These are phyloP conservation scores for Dendroctonus valens DNA, from an alignment of 1,140 invertebrate genomes.

Conservation along the genomic window DNA sequence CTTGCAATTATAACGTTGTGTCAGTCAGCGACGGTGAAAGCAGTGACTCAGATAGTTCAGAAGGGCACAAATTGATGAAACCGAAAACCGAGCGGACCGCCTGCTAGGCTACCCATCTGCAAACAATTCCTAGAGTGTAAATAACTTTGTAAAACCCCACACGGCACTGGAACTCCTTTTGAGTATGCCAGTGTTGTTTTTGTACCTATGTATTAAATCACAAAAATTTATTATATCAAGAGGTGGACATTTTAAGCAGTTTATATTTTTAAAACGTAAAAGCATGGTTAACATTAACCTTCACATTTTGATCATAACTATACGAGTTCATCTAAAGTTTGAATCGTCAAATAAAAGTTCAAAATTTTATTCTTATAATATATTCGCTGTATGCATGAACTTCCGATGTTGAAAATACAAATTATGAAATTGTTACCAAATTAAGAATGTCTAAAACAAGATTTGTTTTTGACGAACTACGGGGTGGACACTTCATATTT, in stretches of 20 bases:
- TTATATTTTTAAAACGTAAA: neutral
- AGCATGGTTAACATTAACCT: too few relatives aligned
- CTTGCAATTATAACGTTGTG: conserved; percentile 51
- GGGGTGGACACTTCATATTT: too few relatives aligned
- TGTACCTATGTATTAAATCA: conserved; percentile 31
- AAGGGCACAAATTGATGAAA: conserved; percentile 44
- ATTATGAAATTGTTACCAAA: too few relatives aligned
- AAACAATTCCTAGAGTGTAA: conserved; percentile 29
- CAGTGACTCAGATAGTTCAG: conserved; percentile 48
- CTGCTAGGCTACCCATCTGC: conserved; percentile 38
- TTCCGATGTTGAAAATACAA: too few relatives aligned
- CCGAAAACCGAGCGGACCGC: conserved; percentile 45
- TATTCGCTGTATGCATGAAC: neutral
- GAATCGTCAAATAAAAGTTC: neutral
- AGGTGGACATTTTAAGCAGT: conserved; percentile 20
- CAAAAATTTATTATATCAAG: conserved; percentile 23
- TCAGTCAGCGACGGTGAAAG: conserved; percentile 48
- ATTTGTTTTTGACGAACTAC: too few relatives aligned
- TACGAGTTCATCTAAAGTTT: neutral
- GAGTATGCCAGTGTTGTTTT: conserved; percentile 37
- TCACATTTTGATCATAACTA: too few relatives aligned
- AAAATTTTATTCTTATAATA: neutral
- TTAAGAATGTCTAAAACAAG: too few relatives aligned
- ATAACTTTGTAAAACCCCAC: conserved; percentile 37
- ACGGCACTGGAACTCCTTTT: conserved; percentile 38